phyloP scores from a whole-genome alignment of 2,113 vertebrate species.

The Odontophorus gujanensis region DNA sequence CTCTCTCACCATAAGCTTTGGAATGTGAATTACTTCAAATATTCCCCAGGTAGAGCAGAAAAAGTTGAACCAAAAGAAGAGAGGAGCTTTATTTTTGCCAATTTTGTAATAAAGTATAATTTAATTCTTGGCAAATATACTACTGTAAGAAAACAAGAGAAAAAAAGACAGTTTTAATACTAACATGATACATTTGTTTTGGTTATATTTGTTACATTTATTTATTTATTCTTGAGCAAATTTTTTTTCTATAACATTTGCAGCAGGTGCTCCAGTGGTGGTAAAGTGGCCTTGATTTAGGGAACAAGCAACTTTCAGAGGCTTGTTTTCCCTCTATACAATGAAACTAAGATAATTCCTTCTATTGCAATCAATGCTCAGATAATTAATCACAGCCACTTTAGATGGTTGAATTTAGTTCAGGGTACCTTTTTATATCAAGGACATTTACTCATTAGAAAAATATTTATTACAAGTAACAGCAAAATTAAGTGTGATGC shows the following conservation, averaged over 20 bases:
- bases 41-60: background rate
- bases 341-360: background rate
- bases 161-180: background rate
- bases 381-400: background rate
- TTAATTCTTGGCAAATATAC: background rate
- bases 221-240: too few relatives aligned
- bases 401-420: background rate
- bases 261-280: background rate
- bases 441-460: background rate
- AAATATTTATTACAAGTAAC: background rate
- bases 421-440: background rate
- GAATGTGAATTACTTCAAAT: background rate
- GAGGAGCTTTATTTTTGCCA: background rate
- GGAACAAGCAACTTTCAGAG: background rate
- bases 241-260: too few relatives aligned
- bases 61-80: background rate
- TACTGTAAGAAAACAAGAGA: background rate
- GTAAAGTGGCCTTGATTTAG: background rate
- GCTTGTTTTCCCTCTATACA: background rate
- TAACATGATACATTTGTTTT: fast-evolving
- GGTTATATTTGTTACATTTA: background rate
- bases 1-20: background rate
- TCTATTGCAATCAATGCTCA: background rate
- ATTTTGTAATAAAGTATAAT: background rate
- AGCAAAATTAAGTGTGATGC: background rate